Percentiles rank a stretch among this genome's conserved stretches.
Evolutionary conservation across 1,140 invertebrate genomes (phyloP).

Genomic region (Bombus huntii): DNA sequence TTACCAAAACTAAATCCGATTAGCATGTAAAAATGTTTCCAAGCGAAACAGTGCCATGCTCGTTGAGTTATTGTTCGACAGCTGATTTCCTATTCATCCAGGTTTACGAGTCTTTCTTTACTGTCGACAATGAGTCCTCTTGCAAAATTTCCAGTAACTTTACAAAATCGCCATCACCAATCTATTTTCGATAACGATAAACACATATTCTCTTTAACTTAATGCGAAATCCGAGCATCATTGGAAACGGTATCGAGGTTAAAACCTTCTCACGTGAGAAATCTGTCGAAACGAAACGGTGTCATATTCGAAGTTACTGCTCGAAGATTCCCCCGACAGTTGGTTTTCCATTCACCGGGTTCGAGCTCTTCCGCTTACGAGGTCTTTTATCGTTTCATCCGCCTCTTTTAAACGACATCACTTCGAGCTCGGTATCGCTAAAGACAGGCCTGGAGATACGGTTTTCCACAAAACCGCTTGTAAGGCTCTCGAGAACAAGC

Average conservation of each 20-base stretch:
- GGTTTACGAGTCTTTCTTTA: not conserved
- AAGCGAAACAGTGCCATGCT: not conserved
- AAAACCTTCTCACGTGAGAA: not conserved
- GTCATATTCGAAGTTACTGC: not conserved
- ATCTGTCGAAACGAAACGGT: not conserved
- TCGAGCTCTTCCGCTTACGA: not conserved
- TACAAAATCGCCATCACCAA: not conserved
- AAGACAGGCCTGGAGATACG: constrained; percentile 6
- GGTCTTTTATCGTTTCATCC: not conserved
- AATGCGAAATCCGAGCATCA: no score
- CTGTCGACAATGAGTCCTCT: no score
- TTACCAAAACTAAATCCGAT: not conserved
- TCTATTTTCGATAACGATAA: not conserved
- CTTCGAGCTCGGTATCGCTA: not conserved
- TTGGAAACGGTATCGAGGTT: not conserved
- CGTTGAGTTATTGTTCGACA: not conserved
- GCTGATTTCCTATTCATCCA: not conserved
- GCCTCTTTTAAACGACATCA: not conserved
- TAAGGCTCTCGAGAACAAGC: not conserved
- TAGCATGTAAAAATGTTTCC: not conserved
- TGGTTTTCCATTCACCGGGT: not conserved
- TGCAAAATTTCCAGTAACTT: not conserved
- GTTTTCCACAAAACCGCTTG: not conserved
- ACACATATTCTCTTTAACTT: not conserved
- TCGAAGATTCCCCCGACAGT: not conserved